These are phyloP conservation scores for Macropodus opercularis DNA, from an alignment of 2,797 vertebrate genomes.

Conservation along the genomic window DNA sequence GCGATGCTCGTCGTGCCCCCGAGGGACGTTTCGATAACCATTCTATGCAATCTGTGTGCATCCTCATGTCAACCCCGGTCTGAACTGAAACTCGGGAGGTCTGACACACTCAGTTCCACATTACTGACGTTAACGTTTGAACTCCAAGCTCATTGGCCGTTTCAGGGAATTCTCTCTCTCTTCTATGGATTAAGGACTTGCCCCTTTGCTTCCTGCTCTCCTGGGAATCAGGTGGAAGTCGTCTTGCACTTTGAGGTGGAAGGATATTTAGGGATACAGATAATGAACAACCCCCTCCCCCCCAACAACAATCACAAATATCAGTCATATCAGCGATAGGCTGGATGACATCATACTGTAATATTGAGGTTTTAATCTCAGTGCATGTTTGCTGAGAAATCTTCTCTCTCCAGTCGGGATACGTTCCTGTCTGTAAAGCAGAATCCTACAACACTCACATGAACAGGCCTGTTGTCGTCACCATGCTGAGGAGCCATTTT, in stretches of 20 bases:
- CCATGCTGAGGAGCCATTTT: too few relatives aligned
- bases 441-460: too few relatives aligned
- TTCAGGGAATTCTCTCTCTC: constrained; percentile 45
- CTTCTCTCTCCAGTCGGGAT: too few relatives aligned
- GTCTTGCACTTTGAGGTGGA: constrained; percentile 42
- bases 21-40: constrained; percentile 28
- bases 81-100: constrained; percentile 54
- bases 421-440: too few relatives aligned
- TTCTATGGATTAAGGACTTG: constrained; percentile 54
- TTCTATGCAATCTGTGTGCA: constrained; percentile 65
- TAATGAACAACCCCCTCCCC: too few relatives aligned
- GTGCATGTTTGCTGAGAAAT: constrained; percentile 22
- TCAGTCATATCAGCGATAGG: not conserved
- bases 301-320: constrained; percentile 4
- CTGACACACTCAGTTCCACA: constrained; percentile 50
- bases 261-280: not conserved
- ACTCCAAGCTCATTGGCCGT: constrained; percentile 42
- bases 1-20: constrained; percentile 17
- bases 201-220: constrained; percentile 37
- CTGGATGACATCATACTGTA: too few relatives aligned
- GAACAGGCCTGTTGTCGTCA: too few relatives aligned
- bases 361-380: constrained; percentile 4
- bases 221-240: too few relatives aligned
- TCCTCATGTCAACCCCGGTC: constrained; percentile 24
- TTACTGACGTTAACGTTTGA: too few relatives aligned